Evolutionary conservation across 2,113 vertebrate genomes (phyloP), one percentile per base, ranked within the genome.

Genomic region (Siniperca knerii): DNA sequence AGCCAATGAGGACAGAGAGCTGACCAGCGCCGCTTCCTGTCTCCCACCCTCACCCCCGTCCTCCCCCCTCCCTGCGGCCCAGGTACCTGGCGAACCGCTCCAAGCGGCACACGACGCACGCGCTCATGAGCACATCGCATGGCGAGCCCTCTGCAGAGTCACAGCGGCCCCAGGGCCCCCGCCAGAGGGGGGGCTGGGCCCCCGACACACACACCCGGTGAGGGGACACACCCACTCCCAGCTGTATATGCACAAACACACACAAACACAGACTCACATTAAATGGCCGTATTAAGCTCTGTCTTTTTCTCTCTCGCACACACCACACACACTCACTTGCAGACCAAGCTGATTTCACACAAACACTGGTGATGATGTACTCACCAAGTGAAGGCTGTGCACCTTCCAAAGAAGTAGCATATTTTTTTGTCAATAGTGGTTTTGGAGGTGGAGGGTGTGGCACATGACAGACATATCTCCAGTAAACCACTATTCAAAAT

Each of bases 1-100:
- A 89, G 94, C 90, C 91, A 94, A 89, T 94, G 87, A 93, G 89
- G 94, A 94, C 94, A 94, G 94, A 95, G 94, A 95, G 95, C 95
- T 96, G 95, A 96, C 93, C 89, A 91, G 94, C 94, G 92, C 94
- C 95, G 95, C 95, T 96, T 96, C 94, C 94, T 96, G 95, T 96
- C 92, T 94, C 93, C 92, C 86, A 92, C 82, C 91, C 87, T 90
- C 88, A 88, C 84, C 91, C 90, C 92, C 87, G 54, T 86, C 91
- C 91, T 81, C 88, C 90, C 87, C 90, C 92, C 94, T 93, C 91
- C 94, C 93, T 92, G 92, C 92, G 94, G 93, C 95, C 87, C 97
- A 99, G 98, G 97, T 99, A 99, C 97, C 97, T 99, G 97, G 98
- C 98, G 96, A 99, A 99, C 97, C 97, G 98, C 96, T 97, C 97